Evolutionary conservation across 2,113 vertebrate species (phyloP).

Genomic region (Rhagologus leucostigma): DNA sequence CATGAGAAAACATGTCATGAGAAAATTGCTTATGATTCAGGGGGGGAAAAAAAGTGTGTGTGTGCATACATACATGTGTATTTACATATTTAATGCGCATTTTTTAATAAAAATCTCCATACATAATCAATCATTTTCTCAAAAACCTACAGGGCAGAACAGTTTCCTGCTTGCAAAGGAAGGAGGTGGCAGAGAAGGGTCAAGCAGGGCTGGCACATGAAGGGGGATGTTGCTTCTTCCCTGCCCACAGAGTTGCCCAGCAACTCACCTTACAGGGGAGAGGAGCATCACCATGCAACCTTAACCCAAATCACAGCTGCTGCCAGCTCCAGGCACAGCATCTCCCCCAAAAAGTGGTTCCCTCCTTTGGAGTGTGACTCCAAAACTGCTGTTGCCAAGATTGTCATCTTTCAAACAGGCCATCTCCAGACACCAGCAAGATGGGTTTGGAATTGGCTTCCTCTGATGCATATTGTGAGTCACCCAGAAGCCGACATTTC

Average conservation of each 20-base stretch:
- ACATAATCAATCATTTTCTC: background rate
- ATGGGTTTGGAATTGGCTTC: background rate
- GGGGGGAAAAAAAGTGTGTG: no score
- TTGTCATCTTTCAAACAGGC: background rate
- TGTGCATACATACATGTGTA: no score
- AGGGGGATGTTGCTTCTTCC: background rate
- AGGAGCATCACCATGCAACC: background rate
- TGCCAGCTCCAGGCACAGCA: background rate
- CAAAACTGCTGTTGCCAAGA: background rate
- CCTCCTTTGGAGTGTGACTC: background rate
- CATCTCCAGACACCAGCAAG: background rate
- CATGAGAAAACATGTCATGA: background rate
- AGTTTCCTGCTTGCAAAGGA: background rate
- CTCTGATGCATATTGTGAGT: background rate
- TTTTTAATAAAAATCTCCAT: background rate
- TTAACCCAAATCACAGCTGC: background rate
- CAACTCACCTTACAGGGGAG: accelerated
- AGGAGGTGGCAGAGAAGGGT: background rate
- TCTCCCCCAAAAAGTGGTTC: background rate
- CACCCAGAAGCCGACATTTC: background rate
- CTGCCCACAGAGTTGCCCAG: accelerated
- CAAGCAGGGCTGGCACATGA: background rate
- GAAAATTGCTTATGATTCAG: background rate
- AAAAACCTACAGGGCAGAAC: background rate
- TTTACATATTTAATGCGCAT: background rate